These are phyloP conservation scores for Ichneumoninae sp. DNA, from an alignment of 2,888 invertebrate genomes.

Conservation along the genomic window DNA sequence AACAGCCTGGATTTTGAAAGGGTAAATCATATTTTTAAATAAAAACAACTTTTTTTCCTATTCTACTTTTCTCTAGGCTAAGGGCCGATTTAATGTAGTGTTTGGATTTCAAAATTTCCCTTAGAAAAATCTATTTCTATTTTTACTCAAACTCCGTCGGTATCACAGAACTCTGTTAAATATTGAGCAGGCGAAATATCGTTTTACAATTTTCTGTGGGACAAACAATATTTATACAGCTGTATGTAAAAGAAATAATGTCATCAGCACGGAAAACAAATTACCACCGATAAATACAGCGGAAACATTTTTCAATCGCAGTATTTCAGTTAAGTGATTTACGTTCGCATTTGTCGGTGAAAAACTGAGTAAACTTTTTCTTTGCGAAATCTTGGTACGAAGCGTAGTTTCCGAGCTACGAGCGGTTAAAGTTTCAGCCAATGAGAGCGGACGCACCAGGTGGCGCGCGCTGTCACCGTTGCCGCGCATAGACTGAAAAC, in stretches of 20 bases:
- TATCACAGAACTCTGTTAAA: neutral
- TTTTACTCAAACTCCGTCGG: neutral
- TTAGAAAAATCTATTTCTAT: neutral
- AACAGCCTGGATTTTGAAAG: slow-evolving; percentile 62
- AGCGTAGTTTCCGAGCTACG: neutral
- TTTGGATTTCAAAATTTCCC: neutral
- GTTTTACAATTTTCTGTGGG: no score
- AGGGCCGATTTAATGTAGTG: neutral
- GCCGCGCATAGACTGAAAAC: neutral
- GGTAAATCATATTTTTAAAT: slow-evolving; percentile 58
- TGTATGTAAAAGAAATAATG: neutral
- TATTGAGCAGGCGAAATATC: neutral
- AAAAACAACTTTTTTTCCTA: slow-evolving; percentile 45
- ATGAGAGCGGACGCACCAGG: neutral
- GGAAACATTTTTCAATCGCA: neutral
- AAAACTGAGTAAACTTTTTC: neutral
- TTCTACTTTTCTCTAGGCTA: slow-evolving; percentile 15
- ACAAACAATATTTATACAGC: neutral
- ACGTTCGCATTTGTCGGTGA: neutral
- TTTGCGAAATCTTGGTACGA: neutral
- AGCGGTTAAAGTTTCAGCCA: neutral
- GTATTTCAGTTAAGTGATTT: neutral
- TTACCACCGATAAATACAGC: neutral
- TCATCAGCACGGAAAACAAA: neutral
- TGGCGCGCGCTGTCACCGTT: neutral